Conservation (phyloP, 2,113 vertebrate species). For the Eclectus roratus region DNA sequence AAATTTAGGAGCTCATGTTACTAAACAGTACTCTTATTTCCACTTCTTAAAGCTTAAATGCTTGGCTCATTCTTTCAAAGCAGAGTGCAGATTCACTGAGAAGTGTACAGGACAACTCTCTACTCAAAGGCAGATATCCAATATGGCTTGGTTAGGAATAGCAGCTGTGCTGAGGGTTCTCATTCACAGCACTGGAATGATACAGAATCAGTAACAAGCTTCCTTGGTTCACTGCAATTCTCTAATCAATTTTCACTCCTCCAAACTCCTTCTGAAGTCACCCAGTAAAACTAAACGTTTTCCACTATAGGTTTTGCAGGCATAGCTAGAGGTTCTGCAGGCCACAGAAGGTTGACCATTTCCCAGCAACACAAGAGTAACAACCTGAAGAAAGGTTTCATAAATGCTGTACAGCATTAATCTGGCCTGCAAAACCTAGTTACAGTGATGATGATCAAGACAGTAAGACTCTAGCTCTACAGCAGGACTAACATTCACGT, state of each 20-base stretch:
- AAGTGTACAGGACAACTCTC: not conserved
- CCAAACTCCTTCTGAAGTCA: not conserved
- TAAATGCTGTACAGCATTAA: rapidly evolving
- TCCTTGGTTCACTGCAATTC: not conserved
- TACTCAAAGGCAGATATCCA: not conserved
- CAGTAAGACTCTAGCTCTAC: not conserved
- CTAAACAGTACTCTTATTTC: not conserved
- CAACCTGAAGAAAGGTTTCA: not conserved
- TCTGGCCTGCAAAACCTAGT: not conserved
- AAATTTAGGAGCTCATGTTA: not conserved
- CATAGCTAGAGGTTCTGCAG: not conserved
- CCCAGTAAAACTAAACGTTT: not conserved
- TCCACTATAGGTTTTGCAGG: not conserved
- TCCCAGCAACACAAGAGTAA: not conserved
- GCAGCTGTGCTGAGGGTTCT: not conserved
- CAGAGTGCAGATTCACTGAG: not conserved
- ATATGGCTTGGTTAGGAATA: not conserved
- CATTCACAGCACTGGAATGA: rapidly evolving
- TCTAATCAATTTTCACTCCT: not conserved
- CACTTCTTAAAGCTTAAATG: not conserved
- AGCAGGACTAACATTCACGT: not conserved
- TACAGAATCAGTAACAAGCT: not conserved
- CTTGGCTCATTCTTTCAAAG: not conserved
- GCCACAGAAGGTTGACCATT: not conserved
- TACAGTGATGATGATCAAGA: not conserved